Base-by-base conservation (phyloP, 2,797 vertebrate genomes). In the Ctenopoma kingsleyae region DNA sequence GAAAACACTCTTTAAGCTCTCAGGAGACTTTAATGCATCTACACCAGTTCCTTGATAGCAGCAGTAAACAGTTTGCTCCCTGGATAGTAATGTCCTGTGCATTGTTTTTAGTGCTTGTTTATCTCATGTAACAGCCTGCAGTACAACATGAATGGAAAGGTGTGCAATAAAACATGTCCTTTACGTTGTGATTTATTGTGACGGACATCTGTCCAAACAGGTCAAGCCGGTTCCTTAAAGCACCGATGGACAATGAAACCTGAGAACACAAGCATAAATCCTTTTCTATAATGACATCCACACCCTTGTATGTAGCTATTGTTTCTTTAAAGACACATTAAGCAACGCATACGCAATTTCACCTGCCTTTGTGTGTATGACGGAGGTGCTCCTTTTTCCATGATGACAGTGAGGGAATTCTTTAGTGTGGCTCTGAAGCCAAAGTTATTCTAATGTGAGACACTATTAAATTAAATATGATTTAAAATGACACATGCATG, bases 321-420 rank as follows among this genome's bases (percentile, higher is more conserved):
- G 57, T 72, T 58, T 56, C 55, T 47, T 55, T 49, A 27, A 62
- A 68, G 60, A 49, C 46, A 41, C 46, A 48, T 51, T 16, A 79
- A 54, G 49, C 17, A 43, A 70, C 23, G 38, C 40, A 50, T 54
- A 66, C 3, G 22, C 48, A 51, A 56, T 38, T 56, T 62, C 27
- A 22, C 12, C 23, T 52, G 27, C 8, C 30, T 40, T 19, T 59
- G 51, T 38, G 67, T 2, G 11, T 15, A 40, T 11, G 36, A 11
- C 58, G 20, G 54, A 48, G 67, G 35, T 9, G n/a, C 40, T 75
- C 49, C 22, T 50, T 84, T 87, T 89, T 85, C 83, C 82, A 73
- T 84, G 83, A 86, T 79, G 86, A 48, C 55, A 73, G 22, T 15
- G 52, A 81, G 35, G 82, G 81, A 86, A 72, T 78, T 74, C 72